Evolutionary conservation across 2,888 invertebrate species (phyloP).

Genomic region (Epistrophe grossulariae): DNA sequence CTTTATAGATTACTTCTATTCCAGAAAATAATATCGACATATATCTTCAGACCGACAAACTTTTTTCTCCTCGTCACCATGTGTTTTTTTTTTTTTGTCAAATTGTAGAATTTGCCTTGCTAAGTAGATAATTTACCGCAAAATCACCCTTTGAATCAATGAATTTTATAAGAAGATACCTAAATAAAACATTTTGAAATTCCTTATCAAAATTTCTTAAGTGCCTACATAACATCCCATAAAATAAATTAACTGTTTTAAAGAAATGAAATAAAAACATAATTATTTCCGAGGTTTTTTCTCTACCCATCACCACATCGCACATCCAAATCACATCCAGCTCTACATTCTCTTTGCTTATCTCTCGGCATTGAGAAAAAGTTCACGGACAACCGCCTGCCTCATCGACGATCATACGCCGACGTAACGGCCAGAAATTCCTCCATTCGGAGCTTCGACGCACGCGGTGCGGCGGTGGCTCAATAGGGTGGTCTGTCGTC

Average conservation of each 20-base stretch:
- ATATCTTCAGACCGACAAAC: too few species aligned
- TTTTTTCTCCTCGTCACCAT: too few species aligned
- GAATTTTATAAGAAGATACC: too few species aligned
- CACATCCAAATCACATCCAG: neutral
- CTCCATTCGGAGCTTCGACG: neutral
- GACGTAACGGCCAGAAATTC: conserved; percentile 69
- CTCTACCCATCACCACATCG: neutral
- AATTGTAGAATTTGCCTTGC: too few species aligned
- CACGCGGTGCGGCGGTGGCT: conserved; percentile 5
- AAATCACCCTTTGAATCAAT: too few species aligned
- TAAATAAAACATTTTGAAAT: neutral
- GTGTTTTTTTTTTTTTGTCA: too few species aligned
- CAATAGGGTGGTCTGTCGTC: conserved; percentile 58
- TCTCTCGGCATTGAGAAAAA: conserved; percentile 54
- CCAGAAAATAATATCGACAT: too few species aligned
- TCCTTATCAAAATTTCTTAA: neutral
- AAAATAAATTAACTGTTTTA: neutral
- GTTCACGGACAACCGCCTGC: conserved; percentile 60
- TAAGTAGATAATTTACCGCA: too few species aligned
- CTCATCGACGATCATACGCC: neutral
- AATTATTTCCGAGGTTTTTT: neutral
- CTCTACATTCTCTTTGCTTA: conserved; percentile 20
- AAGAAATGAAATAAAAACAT: neutral
- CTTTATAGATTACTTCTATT: too few species aligned
- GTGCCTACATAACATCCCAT: neutral